Evolutionary conservation across 2,113 vertebrate species (phyloP).

Genomic region (Pantherophis guttatus): DNA sequence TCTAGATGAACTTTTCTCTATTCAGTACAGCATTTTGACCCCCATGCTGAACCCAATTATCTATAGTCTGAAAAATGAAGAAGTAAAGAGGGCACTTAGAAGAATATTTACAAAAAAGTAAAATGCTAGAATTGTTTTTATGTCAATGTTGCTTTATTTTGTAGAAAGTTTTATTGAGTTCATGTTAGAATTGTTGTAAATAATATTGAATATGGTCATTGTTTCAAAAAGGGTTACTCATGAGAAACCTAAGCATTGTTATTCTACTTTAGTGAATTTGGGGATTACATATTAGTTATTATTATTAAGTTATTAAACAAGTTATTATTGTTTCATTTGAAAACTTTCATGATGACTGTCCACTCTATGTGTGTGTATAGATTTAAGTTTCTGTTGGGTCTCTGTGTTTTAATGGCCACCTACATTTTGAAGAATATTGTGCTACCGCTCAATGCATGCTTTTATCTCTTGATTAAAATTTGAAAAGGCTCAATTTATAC

Average conservation of each 20-base stretch:
- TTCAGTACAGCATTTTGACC: slow-evolving; percentile 24
- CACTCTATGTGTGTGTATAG: not conserved
- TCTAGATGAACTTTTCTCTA: not conserved
- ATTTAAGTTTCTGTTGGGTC: not conserved
- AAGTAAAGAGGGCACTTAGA: slow-evolving; percentile 2
- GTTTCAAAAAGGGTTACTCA: not conserved
- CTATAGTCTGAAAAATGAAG: slow-evolving; percentile 18
- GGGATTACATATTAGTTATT: not conserved
- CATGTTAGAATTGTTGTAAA: not conserved
- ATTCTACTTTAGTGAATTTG: not conserved
- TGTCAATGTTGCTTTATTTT: not conserved
- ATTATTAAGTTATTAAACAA: not conserved
- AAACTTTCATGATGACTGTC: not conserved
- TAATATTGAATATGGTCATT: not conserved
- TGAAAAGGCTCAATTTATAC: too few species aligned
- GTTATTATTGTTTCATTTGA: not conserved
- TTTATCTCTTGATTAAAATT: too few species aligned
- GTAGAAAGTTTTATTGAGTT: not conserved
- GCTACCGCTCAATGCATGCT: not conserved
- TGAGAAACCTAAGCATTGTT: not conserved
- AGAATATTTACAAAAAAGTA: not conserved
- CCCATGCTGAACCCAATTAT: slow-evolving; percentile 30
- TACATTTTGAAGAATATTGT: not conserved
- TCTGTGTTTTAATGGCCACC: not conserved
- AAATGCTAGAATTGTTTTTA: not conserved